Evolutionary conservation across 2,797 vertebrate genomes (phyloP), one percentile per base, ranked within the genome.

Genomic region (Sebastes miniatus): DNA sequence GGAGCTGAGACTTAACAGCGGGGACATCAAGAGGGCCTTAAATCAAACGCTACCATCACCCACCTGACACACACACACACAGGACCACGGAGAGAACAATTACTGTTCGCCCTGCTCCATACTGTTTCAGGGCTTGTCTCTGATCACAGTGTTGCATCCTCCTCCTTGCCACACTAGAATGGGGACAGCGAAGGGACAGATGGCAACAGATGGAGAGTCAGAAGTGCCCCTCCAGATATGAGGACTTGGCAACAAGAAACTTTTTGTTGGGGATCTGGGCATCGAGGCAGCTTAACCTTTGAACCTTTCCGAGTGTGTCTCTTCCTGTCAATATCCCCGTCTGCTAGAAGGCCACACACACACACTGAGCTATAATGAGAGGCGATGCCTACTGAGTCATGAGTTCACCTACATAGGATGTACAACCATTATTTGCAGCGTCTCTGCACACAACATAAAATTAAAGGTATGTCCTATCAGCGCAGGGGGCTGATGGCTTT

Each of bases 161-260:
- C 76, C 72, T 87, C 72, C 68, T 85, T 82, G 84, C 80, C 83
- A 64, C 81, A 73, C 77, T 58, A 87, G 91, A 94, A 94, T 87
- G 90, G 81, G 93, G 91, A 92, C 92, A 94, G 86, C 47, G 84
- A 84, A 64, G 79, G 87, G 87, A 93, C 96, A 96, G 95, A 96
- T 96, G 95, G 96, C 92, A 91, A 81, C 95, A 96, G 95, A 96
- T 95, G 95, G 95, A 93, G 91, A 92, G 83, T 94, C 93, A 93
- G 87, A 94, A 92, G 87, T 80, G 86, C 90, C 94, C 95, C 94
- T 95, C 90, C 90, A 94, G 96, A 93, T 91, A 94, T 82, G 63
- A 89, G 83, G 84, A 91, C 89, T 94, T 96, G 95, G 95, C 95
- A 91, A 80, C 66, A 73, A 64, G 77, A 87, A 87, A 80, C 39